Evolutionary conservation across 2,797 vertebrate species (phyloP), one percentile per base, ranked within the genome.

Genomic region (Thunnus albacares): DNA sequence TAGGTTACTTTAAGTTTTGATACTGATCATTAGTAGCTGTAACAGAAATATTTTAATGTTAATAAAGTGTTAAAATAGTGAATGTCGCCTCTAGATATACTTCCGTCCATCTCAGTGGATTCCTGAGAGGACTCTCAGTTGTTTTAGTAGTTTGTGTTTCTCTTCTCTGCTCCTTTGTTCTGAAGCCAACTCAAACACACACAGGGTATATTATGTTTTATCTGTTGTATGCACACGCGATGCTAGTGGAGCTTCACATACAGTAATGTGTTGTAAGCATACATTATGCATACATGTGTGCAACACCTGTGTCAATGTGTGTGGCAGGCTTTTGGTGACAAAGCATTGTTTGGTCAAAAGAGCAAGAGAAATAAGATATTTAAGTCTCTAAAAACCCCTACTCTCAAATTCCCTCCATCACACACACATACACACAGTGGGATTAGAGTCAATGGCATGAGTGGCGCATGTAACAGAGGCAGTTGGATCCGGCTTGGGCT

Each of bases 401-500:
- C 62, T 63, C 28, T 63, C 28, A 73, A 63, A 79, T 66, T 38
- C 72, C 41, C 43, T 61, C 13, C 30, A 64, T 43, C 33, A 68
- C 62, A 72, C 62, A 66, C 41, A 75, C 52, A 68, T 35, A 70
- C 41, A 17, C 51, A 3, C 33, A 18, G 51, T 69, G 33, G 60
- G 76, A 82, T 84, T 75, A 73, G 57, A 78, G 56, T 75, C 69
- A 5, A 47, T 74, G 71, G 82, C 55, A 81, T 82, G 66, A 85
- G 82, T 85, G 75, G 71, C 68, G 82, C 75, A 83, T 77, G 78
- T 71, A 79, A 83, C 78, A 63, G 79, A 85, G 82, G 80, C 80
- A 82, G 77, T 65, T 57, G 74, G 83, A 87, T 90, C 87, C 62
- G 73, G 83, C 77, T 83, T 71, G 74, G 75, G 70, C 77, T 86